phyloP scores from a whole-genome alignment of 2,113 vertebrate genomes.

The Crotalus viridis region DNA sequence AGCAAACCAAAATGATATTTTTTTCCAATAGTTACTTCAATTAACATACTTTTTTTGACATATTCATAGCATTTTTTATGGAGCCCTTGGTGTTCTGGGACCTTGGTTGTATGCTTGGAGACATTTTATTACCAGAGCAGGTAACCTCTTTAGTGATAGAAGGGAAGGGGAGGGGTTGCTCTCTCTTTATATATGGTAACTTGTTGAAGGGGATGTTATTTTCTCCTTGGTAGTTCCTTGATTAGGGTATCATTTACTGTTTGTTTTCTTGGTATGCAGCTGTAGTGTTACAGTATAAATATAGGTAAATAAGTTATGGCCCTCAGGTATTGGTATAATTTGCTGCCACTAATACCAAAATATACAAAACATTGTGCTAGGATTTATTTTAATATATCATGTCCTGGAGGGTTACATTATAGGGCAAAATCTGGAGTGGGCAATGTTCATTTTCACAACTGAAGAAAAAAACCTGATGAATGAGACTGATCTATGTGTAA shows the following conservation, averaged over 20 bases:
- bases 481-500: neutral
- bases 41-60: neutral
- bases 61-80: neutral
- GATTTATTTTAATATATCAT: neutral
- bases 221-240: neutral
- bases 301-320: neutral
- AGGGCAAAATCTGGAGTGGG: neutral
- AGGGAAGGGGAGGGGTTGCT: neutral
- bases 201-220: neutral
- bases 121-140: neutral
- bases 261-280: neutral
- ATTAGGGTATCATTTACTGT: neutral
- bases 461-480: neutral
- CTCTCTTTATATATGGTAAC: neutral
- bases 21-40: neutral
- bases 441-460: neutral
- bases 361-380: neutral
- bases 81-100: neutral
- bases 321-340: neutral
- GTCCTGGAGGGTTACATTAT: neutral
- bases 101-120: neutral
- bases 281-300: neutral
- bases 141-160: neutral
- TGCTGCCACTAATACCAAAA: neutral
- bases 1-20: neutral